A percentile compares a stretch with the other conserved stretches of the same genome.
phyloP scores from a whole-genome alignment of 2,888 invertebrate species.

The Boloria euphrosyne region DNA sequence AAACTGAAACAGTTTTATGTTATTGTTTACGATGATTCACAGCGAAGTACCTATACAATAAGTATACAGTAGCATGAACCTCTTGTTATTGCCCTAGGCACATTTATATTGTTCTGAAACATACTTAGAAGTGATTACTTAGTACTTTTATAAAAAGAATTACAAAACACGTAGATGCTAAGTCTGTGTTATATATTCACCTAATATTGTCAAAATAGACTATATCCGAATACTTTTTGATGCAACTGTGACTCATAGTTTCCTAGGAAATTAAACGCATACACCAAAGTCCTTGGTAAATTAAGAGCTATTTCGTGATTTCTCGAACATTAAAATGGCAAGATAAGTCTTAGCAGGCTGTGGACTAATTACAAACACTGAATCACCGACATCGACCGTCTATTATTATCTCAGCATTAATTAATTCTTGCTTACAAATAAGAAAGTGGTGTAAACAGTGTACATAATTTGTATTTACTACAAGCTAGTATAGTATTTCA shows the following conservation, averaged over 20 bases:
- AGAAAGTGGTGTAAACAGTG: constrained; percentile 12
- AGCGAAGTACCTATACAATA: too few relatives aligned
- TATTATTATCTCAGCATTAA: constrained; percentile 26
- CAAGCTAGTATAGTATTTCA: too few relatives aligned
- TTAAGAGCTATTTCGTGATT: constrained; percentile 30
- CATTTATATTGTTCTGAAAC: too few relatives aligned
- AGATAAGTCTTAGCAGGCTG: constrained; percentile 36
- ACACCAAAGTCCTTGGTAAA: constrained; percentile 29
- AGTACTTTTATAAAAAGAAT: too few relatives aligned
- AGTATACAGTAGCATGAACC: too few relatives aligned
- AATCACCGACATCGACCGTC: constrained; percentile 27
- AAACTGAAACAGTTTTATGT: too few relatives aligned
- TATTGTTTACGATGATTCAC: too few relatives aligned
- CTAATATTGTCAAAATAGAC: constrained; percentile 15
- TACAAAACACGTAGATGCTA: constrained; percentile 3
- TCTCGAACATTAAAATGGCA: constrained; percentile 30
- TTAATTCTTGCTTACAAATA: constrained; percentile 19
- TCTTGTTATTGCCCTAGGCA: too few relatives aligned
- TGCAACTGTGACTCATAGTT: constrained; percentile 30
- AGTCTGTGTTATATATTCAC: constrained; percentile 18
- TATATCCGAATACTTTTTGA: constrained; percentile 20
- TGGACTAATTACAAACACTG: constrained; percentile 37
- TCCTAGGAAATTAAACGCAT: constrained; percentile 26
- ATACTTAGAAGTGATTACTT: background rate
- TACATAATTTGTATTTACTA: background rate